phyloP scores from a whole-genome alignment of 1,140 invertebrate genomes.

The Arion vulgaris region DNA sequence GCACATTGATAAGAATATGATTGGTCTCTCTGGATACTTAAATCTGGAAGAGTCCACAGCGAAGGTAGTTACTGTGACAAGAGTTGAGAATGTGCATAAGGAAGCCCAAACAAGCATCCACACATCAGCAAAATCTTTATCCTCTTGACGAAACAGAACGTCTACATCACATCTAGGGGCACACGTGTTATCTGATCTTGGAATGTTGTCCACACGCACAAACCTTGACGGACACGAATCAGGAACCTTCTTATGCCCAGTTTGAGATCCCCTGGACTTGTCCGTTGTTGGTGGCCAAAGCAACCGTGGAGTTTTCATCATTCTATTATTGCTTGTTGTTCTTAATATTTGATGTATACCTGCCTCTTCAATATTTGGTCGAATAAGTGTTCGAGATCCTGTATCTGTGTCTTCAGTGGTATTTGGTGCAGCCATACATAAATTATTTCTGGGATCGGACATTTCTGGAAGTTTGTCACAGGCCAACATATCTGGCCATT shows the following conservation, averaged over 20 bases:
- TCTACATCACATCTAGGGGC: constrained; percentile 68
- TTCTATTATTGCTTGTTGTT: constrained; percentile 24
- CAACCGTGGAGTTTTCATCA: neutral
- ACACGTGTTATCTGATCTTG: constrained; percentile 67
- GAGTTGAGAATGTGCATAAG: constrained; percentile 72
- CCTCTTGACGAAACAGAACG: constrained; percentile 69
- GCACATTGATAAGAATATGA: constrained; percentile 97
- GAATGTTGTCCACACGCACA: constrained; percentile 64
- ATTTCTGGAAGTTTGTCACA: constrained; percentile 71
- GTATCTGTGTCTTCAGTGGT: constrained; percentile 63
- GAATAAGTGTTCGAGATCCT: constrained; percentile 75
- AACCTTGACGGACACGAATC: constrained; percentile 61
- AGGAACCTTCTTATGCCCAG: neutral
- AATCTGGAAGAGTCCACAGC: constrained; percentile 84
- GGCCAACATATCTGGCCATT: constrained; percentile 70
- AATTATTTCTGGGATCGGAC: constrained; percentile 76
- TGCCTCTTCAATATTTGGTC: constrained; percentile 7
- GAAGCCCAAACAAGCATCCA: constrained; percentile 76
- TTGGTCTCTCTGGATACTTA: constrained; percentile 96
- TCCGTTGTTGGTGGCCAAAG: neutral
- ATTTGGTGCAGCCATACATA: constrained; percentile 88
- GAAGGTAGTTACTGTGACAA: constrained; percentile 72
- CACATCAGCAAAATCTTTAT: constrained; percentile 76
- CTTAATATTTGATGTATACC: constrained; percentile 50
- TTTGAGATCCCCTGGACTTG: neutral